Evolutionary conservation across 2,113 vertebrate genomes (phyloP), one percentile per base, ranked within the genome.

Genomic region (Lontra canadensis): DNA sequence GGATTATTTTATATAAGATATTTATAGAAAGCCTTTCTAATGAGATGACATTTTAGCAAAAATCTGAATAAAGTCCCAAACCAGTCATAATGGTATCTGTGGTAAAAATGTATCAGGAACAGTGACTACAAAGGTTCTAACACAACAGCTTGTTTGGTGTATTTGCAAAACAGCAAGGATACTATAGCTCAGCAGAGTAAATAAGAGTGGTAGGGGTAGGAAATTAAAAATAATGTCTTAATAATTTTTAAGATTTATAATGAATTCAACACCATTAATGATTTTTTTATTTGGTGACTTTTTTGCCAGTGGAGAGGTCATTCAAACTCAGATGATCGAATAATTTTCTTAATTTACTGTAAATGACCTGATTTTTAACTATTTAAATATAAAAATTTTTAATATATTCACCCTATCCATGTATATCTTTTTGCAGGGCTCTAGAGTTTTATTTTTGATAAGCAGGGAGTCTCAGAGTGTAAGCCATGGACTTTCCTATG

Each of bases 371-470:
- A 1, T 84, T 93, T 87, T 90, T 84, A 90, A 85, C 31, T 81
- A 59, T 71, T 85, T 74, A 63, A 81, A 49, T 95, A 65, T 61
- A n/a, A n/a, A 69, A 69, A 69, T 18, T 89, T 90, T 76, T 76
- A 31, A 57, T 34, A 39, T 65, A 36, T n/a, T 95, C 85, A 63
- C 74, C 17, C 8, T n/a, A 39, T 83, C 20, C 20, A 25, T 9
- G 0, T 59, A 18, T 78, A 23, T 79, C 31, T 78, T 90, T 74
- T 55, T 84, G 26, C 94, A 47, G 12, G 25, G 8, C 86, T 81
- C 34, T 67, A 65, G 52, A 34, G 57, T 67, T 92, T 96, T 93
- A 52, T 23, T 76, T 95, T 96, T 87, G 7, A 17, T 93, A 84
- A 83, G n/a, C 55, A 81, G 47, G 67, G 23, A 39, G 31, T 94